Percentiles rank a stretch among this genome's conserved stretches.
Evolutionary conservation across 2,113 vertebrate species (phyloP).

Genomic region (Rhinogobius similis): DNA sequence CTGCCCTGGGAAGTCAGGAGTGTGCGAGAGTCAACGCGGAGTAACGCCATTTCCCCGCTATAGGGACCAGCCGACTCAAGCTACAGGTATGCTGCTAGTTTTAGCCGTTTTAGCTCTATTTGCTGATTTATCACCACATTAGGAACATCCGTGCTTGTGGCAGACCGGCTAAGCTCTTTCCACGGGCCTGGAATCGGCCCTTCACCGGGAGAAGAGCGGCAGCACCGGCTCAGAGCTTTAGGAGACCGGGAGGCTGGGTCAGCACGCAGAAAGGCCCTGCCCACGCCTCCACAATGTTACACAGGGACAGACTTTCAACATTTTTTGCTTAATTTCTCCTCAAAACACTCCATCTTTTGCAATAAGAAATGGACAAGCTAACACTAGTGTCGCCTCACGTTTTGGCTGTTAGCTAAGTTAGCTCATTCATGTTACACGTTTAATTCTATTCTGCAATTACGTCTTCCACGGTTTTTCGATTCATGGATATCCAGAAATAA

Average conservation of each 20-base stretch:
- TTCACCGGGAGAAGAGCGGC: conserved; percentile 43
- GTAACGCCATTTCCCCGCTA: conserved; percentile 54
- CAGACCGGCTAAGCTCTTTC: conserved; percentile 43
- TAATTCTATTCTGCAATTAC: background rate
- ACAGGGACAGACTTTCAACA: conserved; percentile 3
- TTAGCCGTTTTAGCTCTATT: background rate
- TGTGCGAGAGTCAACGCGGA: conserved; percentile 58
- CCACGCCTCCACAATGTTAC: conserved; percentile 38
- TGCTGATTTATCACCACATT: background rate
- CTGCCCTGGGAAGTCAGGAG: conserved; percentile 63
- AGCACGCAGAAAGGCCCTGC: conserved; percentile 37
- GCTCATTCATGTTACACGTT: conserved; percentile 51
- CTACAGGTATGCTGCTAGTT: conserved; percentile 55
- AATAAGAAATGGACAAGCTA: conserved; percentile 33
- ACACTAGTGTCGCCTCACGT: conserved; percentile 20
- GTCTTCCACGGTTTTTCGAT: background rate
- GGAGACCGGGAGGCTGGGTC: conserved; percentile 56
- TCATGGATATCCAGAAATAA: background rate
- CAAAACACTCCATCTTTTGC: background rate
- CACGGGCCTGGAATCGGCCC: conserved; percentile 66
- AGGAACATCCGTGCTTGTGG: background rate
- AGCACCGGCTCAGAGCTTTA: conserved; percentile 65
- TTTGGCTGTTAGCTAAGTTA: conserved; percentile 42
- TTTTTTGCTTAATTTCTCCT: conserved; percentile 5
- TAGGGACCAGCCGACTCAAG: conserved; percentile 35